phyloP scores from a whole-genome alignment of 2,113 vertebrate species.

The Castor canadensis region DNA sequence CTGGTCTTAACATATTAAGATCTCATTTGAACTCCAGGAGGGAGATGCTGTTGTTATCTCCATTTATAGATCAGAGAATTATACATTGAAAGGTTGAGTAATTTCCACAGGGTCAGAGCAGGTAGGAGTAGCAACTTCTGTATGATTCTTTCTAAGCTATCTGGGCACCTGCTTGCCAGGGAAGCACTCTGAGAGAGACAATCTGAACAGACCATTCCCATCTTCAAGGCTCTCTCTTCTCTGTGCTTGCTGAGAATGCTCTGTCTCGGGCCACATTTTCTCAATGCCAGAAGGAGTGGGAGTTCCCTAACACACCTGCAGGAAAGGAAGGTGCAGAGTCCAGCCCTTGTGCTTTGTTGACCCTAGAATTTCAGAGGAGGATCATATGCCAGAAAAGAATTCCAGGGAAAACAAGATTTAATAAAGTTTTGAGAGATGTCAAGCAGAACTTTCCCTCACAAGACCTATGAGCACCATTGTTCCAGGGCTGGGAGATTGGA shows the following conservation, averaged over 20 bases:
- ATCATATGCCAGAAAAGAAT: background rate
- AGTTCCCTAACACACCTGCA: background rate
- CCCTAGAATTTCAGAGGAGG: background rate
- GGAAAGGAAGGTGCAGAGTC: background rate
- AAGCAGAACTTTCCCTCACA: background rate
- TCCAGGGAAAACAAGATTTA: background rate
- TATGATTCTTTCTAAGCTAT: background rate
- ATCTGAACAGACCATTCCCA: background rate
- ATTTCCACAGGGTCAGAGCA: background rate
- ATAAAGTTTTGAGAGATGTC: background rate
- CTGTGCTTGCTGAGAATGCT: background rate
- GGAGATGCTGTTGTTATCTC: background rate
- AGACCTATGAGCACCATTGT: background rate
- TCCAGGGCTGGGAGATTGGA: background rate
- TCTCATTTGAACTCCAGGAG: background rate
- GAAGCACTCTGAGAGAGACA: background rate
- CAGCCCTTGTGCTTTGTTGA: background rate
- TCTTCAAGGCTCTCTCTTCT: background rate
- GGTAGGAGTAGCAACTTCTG: background rate
- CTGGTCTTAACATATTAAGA: background rate
- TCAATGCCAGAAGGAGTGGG: background rate
- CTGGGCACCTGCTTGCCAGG: background rate
- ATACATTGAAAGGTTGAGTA: background rate
- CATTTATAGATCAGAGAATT: constrained; percentile 2
- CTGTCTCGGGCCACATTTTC: background rate